Conservation (phyloP, 2,797 vertebrate species). For the Luscinia luscinia region DNA sequence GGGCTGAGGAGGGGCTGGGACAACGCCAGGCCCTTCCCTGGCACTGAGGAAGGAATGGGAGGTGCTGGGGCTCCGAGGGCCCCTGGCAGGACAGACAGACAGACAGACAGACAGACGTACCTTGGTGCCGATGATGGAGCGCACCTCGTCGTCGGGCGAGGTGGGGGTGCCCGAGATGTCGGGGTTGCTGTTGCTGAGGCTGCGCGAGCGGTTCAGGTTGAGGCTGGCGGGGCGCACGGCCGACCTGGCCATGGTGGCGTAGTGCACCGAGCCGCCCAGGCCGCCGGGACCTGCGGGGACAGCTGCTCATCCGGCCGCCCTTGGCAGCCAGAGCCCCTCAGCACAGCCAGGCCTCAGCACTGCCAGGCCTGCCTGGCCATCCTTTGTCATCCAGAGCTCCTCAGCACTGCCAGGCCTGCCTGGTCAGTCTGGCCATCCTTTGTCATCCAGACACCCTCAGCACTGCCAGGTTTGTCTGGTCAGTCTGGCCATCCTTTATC, state of each 20-base stretch:
- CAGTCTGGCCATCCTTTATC: fast-evolving
- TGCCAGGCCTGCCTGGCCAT: too few species aligned
- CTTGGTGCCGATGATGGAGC: constrained; percentile 96
- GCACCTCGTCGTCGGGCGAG: constrained; percentile 96
- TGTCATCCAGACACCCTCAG: too few species aligned
- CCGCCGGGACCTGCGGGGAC: constrained; percentile 82
- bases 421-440: too few species aligned
- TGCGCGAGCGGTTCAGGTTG: constrained; percentile 95
- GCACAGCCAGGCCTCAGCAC: too few species aligned
- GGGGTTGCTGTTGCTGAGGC: constrained; percentile 99
- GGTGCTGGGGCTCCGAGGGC: background rate
- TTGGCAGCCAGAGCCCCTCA: background rate
- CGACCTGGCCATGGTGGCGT: constrained; percentile 97
- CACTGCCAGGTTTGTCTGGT: background rate
- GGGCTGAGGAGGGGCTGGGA: background rate
- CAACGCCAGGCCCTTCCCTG: background rate
- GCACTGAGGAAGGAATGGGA: fast-evolving
- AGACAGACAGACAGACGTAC: constrained; percentile 68
- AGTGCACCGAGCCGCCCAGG: constrained; percentile 94
- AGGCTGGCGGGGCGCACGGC: constrained; percentile 95
- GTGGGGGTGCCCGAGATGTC: constrained; percentile 97
- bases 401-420: background rate
- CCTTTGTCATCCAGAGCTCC: background rate
- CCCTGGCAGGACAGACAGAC: background rate
- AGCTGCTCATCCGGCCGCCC: fast-evolving